A percentile compares a stretch with the other conserved stretches of the same genome.
These are phyloP conservation scores for Myrmecobius fasciatus DNA, from an alignment of 2,113 vertebrate species.

Conservation along the genomic window DNA sequence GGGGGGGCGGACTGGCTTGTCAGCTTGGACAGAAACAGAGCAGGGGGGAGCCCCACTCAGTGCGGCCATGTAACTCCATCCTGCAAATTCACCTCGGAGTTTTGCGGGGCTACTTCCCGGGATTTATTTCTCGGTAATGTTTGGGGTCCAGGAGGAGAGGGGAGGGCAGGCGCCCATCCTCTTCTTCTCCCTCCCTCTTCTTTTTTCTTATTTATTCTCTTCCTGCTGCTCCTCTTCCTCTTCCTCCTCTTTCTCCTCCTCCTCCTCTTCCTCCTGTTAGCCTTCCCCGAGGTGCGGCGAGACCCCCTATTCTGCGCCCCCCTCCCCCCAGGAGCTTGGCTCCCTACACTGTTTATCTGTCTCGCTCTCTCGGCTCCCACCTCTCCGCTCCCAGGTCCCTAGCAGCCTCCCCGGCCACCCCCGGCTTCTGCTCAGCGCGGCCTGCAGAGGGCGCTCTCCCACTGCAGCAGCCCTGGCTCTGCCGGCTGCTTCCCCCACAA, in stretches of 20 bases:
- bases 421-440: neutral
- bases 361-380: neutral
- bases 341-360: neutral
- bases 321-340: neutral
- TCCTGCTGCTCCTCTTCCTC: neutral
- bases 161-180: constrained; percentile 11
- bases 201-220: neutral
- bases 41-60: constrained; percentile 7
- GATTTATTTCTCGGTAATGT: constrained; percentile 17
- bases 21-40: neutral
- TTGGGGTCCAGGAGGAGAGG: constrained; percentile 20
- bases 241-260: neutral
- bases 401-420: neutral
- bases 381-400: neutral
- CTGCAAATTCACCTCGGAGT: constrained; percentile 64
- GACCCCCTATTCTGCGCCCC: neutral
- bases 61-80: neutral
- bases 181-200: neutral
- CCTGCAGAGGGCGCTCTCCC: constrained; percentile 65
- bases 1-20: neutral
- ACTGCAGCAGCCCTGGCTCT: neutral
- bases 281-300: neutral
- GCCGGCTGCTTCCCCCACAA: neutral
- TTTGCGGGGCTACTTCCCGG: constrained; percentile 7
- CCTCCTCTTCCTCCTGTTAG: neutral